phyloP scores from a whole-genome alignment of 2,888 invertebrate species.

The Bugula neritina region DNA sequence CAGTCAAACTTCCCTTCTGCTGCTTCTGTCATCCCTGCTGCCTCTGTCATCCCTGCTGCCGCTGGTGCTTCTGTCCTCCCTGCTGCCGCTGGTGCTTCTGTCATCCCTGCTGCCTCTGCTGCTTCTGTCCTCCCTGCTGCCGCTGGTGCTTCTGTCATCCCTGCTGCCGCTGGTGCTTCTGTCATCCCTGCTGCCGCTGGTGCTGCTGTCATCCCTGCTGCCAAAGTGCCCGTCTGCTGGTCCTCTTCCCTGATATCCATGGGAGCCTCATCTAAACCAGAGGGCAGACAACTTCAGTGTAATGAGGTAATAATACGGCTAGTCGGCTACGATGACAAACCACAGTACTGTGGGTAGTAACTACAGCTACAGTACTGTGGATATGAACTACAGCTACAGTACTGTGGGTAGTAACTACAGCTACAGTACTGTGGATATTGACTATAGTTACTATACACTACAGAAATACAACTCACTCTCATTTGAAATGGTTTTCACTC shows the following conservation, averaged over 20 bases:
- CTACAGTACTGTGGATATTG: too few species aligned
- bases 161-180: not conserved
- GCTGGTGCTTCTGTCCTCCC: not conserved
- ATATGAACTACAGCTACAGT: too few species aligned
- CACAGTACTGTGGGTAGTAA: too few species aligned
- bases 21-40: not conserved
- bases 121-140: not conserved
- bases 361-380: too few species aligned
- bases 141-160: not conserved
- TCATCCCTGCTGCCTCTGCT: not conserved
- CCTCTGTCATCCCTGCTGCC: not conserved
- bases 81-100: not conserved
- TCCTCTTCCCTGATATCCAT: not conserved
- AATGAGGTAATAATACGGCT: too few species aligned
- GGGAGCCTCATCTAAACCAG: too few species aligned
- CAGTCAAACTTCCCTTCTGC: not conserved
- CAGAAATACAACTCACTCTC: constrained; percentile 22
- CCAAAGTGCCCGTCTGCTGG: not conserved
- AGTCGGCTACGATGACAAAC: too few species aligned
- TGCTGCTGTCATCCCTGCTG: not conserved
- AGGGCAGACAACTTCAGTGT: too few species aligned
- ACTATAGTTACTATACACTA: too few species aligned
- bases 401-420: too few species aligned
- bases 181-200: not conserved
- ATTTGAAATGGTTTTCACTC: constrained; percentile 31